phyloP scores from a whole-genome alignment of 2,888 invertebrate species.

The Synanthedon myopaeformis region DNA sequence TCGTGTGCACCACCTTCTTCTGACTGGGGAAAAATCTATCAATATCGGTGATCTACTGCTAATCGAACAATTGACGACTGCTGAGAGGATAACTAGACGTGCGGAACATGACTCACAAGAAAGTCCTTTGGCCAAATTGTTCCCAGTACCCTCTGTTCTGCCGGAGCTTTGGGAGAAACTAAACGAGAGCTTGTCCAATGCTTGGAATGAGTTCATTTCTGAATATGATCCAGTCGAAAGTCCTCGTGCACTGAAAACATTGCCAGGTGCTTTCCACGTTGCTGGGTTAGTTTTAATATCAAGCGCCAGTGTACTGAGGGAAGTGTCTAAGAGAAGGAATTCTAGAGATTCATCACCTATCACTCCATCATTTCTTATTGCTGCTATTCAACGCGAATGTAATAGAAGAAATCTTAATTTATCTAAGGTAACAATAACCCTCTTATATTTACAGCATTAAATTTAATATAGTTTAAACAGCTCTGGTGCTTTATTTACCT shows the following conservation, averaged over 20 bases:
- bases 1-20: constrained; percentile 80
- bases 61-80: constrained; percentile 55
- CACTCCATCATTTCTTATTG: constrained; percentile 54
- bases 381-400: constrained; percentile 46
- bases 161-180: constrained; percentile 76
- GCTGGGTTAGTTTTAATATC: constrained; percentile 75
- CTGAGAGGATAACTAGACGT: constrained; percentile 36
- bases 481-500: too few species aligned
- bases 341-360: constrained; percentile 36
- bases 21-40: constrained; percentile 77
- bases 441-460: not conserved
- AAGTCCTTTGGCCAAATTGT: constrained; percentile 66
- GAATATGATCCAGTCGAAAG: constrained; percentile 83
- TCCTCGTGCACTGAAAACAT: constrained; percentile 72
- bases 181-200: constrained; percentile 76
- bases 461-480: not conserved
- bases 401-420: constrained; percentile 49
- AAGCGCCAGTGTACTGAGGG: constrained; percentile 72
- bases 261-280: constrained; percentile 72
- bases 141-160: constrained; percentile 73
- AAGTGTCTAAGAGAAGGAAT: constrained; percentile 63
- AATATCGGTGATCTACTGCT: constrained; percentile 82
- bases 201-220: constrained; percentile 85
- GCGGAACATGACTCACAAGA: constrained; percentile 29
- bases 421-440: constrained; percentile 32